Base-by-base conservation (phyloP, 1,140 invertebrate genomes). In the Monochamus saltuarius region DNA sequence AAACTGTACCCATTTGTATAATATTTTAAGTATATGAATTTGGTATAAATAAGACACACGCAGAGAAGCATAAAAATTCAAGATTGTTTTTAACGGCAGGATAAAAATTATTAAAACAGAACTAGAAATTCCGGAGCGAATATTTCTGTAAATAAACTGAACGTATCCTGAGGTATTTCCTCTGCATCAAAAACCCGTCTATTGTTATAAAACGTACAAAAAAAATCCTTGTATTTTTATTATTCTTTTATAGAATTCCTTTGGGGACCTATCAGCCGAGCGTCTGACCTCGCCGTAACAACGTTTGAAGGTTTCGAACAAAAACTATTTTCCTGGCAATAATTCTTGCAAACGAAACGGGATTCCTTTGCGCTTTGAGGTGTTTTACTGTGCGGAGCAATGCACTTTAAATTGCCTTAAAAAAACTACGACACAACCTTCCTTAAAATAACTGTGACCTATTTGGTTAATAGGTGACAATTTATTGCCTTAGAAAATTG, bases 271-370 rank as follows among this genome's bases (percentile, higher is more conserved):
- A 56, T 56, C 53, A 13, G 37, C 16, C 39, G 42, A 56, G 43
- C 38, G 57, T 58, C 65, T 64, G 68, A 70, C 68, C 68, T 70
- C 65, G 65, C 22, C 35, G 19, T 50, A 29, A 29, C 22, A 43
- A 42, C 53, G 56, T 65, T 67, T 66, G 64, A 69, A 65, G 65
- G 65, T 68, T 63, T 66, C 63, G 55, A 62, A 67, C 68, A 65
- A 65, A 67, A 68, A 68, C 62, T 67, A 67, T 62, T 64, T 67
- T 56, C 65, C 62, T 59, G 61, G 61, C 68, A 56, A 67, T 69
- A 69, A 67, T 64, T 69, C 64, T 69, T 54, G 16, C 22, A 10
- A 19, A 35, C 50, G 52, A 61, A 65, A 62, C 62, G 66, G 62
- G 64, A 68, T 68, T 68, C 66, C 58, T 63, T 45, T 63, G 59